Conservation (phyloP, 92 coral and sea anemone species). For the Montipora capitata region DNA sequence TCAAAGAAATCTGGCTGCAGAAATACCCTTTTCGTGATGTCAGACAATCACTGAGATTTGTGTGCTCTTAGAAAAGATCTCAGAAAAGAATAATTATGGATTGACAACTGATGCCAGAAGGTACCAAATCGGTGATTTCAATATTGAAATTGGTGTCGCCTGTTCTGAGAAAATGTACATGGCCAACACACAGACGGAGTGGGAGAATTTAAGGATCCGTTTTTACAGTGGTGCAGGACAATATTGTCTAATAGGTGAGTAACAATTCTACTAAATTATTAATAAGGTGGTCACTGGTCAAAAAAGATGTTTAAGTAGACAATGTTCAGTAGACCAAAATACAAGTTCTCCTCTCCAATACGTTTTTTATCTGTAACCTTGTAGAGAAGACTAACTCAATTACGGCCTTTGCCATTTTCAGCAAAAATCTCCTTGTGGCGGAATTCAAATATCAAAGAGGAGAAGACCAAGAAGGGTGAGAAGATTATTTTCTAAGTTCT, state of each 20-base stretch:
- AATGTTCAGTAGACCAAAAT: conserved; percentile 11
- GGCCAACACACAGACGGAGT: no score
- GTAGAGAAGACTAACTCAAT: background rate
- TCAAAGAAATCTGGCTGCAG: conserved; percentile 35
- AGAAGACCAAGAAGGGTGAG: conserved; percentile 55
- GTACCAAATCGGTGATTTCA: conserved; percentile 46
- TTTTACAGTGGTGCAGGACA: conserved; percentile 57
- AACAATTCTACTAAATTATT: conserved; percentile 10
- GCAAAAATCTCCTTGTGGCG: conserved; percentile 3
- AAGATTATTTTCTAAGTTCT: background rate
- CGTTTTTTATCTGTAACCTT: background rate
- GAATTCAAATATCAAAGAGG: conserved; percentile 46
- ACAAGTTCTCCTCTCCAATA: background rate
- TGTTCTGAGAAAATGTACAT: conserved; percentile 23
- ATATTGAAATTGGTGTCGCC: conserved; percentile 41
- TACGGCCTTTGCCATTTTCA: conserved; percentile 4
- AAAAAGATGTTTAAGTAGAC: background rate
- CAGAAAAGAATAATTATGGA: conserved; percentile 35
- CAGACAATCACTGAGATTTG: conserved; percentile 19
- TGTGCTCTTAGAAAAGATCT: conserved; percentile 11
- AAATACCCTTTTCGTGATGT: conserved; percentile 41
- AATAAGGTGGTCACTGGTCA: background rate
- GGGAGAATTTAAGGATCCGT: background rate
- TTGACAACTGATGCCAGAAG: conserved; percentile 45
- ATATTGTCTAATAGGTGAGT: conserved; percentile 26